These are phyloP conservation scores for Rana temporaria DNA, from an alignment of 2,113 vertebrate genomes.

Conservation along the genomic window DNA sequence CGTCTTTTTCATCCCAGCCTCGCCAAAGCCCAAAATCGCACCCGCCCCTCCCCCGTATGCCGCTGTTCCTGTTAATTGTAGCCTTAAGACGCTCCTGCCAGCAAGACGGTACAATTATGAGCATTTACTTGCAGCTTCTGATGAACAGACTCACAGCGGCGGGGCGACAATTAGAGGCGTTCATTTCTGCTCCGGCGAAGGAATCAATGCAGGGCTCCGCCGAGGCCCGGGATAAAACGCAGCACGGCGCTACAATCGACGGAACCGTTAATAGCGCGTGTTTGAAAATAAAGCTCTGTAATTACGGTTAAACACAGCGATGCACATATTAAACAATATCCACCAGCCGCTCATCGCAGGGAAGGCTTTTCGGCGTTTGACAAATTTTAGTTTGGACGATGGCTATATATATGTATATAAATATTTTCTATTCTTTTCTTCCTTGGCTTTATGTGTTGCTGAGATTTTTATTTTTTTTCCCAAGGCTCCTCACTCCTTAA, in stretches of 20 bases:
- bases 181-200: slow-evolving; percentile 3
- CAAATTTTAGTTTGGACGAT: no score
- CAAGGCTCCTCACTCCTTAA: no score
- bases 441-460: no score
- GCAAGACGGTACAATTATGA: slow-evolving; percentile 29
- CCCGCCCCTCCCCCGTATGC: neutral
- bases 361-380: neutral
- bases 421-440: no score
- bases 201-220: slow-evolving; percentile 15
- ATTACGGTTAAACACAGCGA: slow-evolving; percentile 39
- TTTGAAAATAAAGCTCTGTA: slow-evolving; percentile 33
- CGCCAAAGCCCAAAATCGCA: neutral
- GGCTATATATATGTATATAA: no score
- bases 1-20: neutral
- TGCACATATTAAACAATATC: slow-evolving; percentile 36
- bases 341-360: neutral
- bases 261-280: slow-evolving; percentile 41
- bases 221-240: slow-evolving; percentile 21
- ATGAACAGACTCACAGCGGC: slow-evolving; percentile 38
- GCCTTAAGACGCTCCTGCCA: slow-evolving; percentile 24
- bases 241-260: slow-evolving; percentile 8
- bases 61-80: slow-evolving; percentile 12
- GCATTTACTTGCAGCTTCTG: slow-evolving; percentile 24
- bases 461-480: no score
- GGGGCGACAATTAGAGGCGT: slow-evolving; percentile 24